Conservation (phyloP, 2,113 vertebrate genomes). For the Hyperopisus bebe region DNA sequence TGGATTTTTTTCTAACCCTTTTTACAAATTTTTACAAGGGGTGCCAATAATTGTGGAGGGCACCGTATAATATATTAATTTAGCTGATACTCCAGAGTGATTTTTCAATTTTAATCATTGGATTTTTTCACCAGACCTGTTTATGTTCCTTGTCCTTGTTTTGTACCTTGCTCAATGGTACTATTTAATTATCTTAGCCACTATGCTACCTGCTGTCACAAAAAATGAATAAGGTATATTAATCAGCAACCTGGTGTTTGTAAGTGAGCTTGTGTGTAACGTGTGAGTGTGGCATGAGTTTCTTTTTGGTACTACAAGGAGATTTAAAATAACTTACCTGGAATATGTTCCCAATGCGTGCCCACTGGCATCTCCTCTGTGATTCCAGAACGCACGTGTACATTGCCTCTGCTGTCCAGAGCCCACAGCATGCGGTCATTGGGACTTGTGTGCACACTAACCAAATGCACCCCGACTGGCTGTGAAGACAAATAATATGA, state of each 20-base stretch:
- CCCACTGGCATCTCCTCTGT: conserved; percentile 95
- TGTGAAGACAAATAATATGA: conserved; percentile 45
- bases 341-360: conserved; percentile 86
- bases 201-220: background rate
- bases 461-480: conserved; percentile 79
- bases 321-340: conserved; percentile 61
- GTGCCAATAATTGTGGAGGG: too few relatives aligned
- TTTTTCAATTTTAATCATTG: background rate
- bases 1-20: too few relatives aligned
- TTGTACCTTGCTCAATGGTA: background rate
- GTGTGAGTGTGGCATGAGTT: background rate
- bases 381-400: conserved; percentile 80
- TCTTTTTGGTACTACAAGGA: background rate
- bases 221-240: background rate
- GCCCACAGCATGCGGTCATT: conserved; percentile 90
- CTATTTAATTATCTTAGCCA: background rate
- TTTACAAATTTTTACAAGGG: too few relatives aligned
- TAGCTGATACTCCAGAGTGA: background rate
- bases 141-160: background rate
- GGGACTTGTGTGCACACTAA: conserved; percentile 77
- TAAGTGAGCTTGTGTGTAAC: background rate
- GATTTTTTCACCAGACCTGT: background rate
- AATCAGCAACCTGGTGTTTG: background rate
- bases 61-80: background rate
- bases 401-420: conserved; percentile 77